These are phyloP conservation scores for Sturnus vulgaris DNA, from an alignment of 2,113 vertebrate species.

Conservation along the genomic window DNA sequence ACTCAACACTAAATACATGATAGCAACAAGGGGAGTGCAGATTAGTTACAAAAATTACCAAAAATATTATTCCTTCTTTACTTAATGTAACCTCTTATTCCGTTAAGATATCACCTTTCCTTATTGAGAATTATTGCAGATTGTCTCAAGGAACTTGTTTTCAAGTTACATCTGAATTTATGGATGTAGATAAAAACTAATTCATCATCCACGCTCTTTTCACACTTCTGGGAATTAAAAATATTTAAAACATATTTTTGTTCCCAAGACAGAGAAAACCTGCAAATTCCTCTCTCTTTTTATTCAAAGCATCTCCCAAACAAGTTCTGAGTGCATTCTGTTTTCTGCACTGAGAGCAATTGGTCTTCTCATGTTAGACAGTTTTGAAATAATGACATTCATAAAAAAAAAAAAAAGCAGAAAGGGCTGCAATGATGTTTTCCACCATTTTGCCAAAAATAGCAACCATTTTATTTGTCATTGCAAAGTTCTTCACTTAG, in stretches of 20 bases:
- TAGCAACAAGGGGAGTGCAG: not conserved
- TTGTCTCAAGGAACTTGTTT: not conserved
- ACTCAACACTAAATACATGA: not conserved
- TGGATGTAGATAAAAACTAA: not conserved
- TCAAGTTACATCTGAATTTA: not conserved
- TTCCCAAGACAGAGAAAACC: not conserved
- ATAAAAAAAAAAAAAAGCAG: not conserved
- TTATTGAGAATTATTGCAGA: not conserved
- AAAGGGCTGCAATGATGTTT: not conserved
- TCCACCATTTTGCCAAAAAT: not conserved
- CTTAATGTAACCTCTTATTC: not conserved
- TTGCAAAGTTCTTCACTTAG: not conserved
- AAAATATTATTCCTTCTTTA: not conserved
- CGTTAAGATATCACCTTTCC: not conserved
- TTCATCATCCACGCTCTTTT: not conserved
- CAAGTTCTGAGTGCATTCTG: not conserved
- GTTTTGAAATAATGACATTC: not conserved
- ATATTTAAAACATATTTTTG: not conserved
- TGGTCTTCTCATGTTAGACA: not conserved
- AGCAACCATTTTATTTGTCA: not conserved
- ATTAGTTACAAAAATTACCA: not conserved
- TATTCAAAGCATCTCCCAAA: not conserved
- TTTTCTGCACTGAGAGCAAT: not conserved
- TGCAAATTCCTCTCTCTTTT: not conserved
- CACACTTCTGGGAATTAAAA: not conserved